These are phyloP conservation scores for Harpalus rufipes DNA, from an alignment of 2,888 invertebrate genomes.

Conservation along the genomic window DNA sequence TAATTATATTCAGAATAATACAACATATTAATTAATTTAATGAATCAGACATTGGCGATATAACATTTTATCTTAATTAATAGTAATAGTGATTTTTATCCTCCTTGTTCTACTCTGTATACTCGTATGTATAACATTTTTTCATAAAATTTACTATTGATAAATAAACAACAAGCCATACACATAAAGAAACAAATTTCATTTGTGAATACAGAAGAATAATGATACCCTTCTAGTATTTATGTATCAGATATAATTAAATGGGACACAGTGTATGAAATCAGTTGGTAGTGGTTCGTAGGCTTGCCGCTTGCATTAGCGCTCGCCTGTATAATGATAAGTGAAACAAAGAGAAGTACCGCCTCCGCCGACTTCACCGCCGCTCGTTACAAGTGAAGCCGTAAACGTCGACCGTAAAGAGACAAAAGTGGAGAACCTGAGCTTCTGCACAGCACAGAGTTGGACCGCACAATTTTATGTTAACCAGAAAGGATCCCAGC, in stretches of 20 bases:
- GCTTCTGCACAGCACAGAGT: constrained; percentile 2
- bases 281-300: background rate
- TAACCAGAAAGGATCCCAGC: constrained; percentile 10
- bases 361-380: constrained; percentile 3
- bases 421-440: constrained; percentile 56
- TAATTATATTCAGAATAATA: no score
- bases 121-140: no score
- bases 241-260: background rate
- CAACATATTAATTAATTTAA: no score
- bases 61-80: no score
- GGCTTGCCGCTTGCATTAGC: constrained; percentile 1
- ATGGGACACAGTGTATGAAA: background rate
- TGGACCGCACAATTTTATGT: constrained; percentile 20
- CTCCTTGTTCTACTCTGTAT: no score
- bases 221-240: background rate
- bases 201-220: background rate
- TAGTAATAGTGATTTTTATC: no score
- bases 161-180: no score
- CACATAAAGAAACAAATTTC: no score
- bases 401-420: constrained; percentile 62
- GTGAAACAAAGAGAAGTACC: constrained; percentile 56
- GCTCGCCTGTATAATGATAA: constrained; percentile 58
- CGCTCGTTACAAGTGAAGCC: constrained; percentile 57
- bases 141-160: no score
- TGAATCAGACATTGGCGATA: no score